Conservation (phyloP, 2,797 vertebrate species). For the Trachurus trachurus region DNA sequence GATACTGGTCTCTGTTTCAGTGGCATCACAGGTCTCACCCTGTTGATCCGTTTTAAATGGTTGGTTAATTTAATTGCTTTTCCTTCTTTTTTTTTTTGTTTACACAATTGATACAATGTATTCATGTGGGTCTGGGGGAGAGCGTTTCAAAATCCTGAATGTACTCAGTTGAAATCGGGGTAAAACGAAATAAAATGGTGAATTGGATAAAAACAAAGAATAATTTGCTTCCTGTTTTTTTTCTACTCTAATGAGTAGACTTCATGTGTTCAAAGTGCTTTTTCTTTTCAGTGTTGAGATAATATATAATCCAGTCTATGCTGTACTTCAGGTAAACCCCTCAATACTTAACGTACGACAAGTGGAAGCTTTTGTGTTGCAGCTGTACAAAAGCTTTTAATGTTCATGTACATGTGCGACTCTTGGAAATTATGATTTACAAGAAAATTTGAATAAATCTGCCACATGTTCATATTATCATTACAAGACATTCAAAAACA, state of each 20-base stretch:
- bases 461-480: no score
- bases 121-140: constrained; percentile 64
- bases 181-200: constrained; percentile 79
- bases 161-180: constrained; percentile 72
- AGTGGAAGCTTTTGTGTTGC: neutral
- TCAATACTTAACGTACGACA: neutral
- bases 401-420: neutral
- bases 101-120: constrained; percentile 63
- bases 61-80: constrained; percentile 58
- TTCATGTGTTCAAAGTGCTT: neutral
- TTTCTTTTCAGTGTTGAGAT: neutral
- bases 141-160: constrained; percentile 69
- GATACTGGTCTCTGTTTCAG: constrained; percentile 45
- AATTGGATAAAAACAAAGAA: constrained; percentile 66
- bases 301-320: neutral
- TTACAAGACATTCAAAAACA: no score
- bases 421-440: neutral
- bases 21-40: constrained; percentile 43
- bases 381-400: neutral
- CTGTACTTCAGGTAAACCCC: neutral
- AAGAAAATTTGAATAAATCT: neutral
- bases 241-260: neutral
- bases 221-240: neutral
- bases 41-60: constrained; percentile 36
- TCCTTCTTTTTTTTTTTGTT: constrained; percentile 50